phyloP scores from a whole-genome alignment of 1,140 invertebrate species.

The Bombus picipes region DNA sequence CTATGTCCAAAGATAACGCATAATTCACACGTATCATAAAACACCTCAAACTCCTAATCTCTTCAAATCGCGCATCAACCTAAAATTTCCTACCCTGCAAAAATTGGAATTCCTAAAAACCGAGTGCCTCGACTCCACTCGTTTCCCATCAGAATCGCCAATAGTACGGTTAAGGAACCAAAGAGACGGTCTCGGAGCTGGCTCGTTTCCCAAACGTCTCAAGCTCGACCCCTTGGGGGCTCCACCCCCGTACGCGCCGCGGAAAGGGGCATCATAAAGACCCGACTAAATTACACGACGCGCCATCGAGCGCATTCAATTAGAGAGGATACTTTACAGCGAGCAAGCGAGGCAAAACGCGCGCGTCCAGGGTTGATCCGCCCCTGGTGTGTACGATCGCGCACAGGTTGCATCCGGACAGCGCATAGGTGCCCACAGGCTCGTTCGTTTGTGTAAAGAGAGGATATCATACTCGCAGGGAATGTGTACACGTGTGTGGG shows the following conservation, averaged over 20 bases:
- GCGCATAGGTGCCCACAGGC: conserved; percentile 33
- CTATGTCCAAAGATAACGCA: too few species aligned
- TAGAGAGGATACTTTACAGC: conserved; percentile 52
- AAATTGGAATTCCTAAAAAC: not conserved
- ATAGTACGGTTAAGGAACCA: not conserved
- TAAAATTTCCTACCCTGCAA: too few species aligned
- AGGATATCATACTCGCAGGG: conserved; percentile 12
- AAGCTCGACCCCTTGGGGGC: not conserved
- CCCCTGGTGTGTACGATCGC: conserved; percentile 55
- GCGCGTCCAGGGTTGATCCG: conserved; percentile 56
- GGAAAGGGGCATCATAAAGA: conserved; percentile 8
- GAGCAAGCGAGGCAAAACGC: conserved; percentile 13
- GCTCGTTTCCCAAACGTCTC: conserved; percentile 19
- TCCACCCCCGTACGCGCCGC: not conserved
- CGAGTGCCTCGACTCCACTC: not conserved
- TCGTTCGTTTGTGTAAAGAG: conserved; percentile 24
- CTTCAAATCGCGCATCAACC: too few species aligned
- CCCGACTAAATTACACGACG: conserved; percentile 29
- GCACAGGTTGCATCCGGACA: conserved; percentile 55
- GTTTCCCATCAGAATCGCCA: not conserved
- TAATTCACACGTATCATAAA: too few species aligned
- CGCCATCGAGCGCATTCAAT: conserved; percentile 45
- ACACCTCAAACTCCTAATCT: too few species aligned
- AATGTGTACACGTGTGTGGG: conserved; percentile 30
- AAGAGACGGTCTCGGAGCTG: not conserved